Evolutionary conservation across 2,797 vertebrate genomes (phyloP), one percentile per base, ranked within the genome.

Genomic region (Gymnocypris eckloni): DNA sequence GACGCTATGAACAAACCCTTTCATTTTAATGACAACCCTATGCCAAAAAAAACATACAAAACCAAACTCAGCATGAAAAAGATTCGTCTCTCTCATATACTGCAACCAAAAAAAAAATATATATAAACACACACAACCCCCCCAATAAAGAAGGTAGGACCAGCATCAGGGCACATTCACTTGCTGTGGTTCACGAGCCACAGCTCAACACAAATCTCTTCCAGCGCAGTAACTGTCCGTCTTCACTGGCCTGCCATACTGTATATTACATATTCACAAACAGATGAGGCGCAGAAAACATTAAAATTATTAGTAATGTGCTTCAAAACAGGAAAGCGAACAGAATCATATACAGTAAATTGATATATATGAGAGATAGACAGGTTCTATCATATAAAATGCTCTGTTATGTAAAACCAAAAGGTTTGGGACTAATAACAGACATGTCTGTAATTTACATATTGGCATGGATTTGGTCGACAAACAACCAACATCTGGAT

Each of bases 391-490:
- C 94, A 95, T 97, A 98, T 96, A 97, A 98, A 99, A 98, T 89
- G 91, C 86, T 94, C 95, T 93, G 91, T 80, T 94, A 95, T 95
- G 96, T 96, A 96, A 96, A 95, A 96, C 95, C 94, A 94, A 93
- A 94, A 94, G 94, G 41, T 77, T 43, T 20, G 48, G 67, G 77
- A 66, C 61, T 80, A 69, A 50, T 70, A 82, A 72, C 56, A 43
- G 52, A 83, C 66, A 52, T 54, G 69, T 37, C 92, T 96, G 95
- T 97, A 96, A 97, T 98, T 97, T 97, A 98, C 97, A 98, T 96
- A 97, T 97, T 97, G 96, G 97, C 97, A 97, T 96, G 92, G 94
- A 97, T 97, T 98, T 98, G 97, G 97, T 98, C 96, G 95, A 96
- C 96, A 93, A 96, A 96, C 95, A 97, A 96, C 95, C 95, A 94